These are phyloP conservation scores for Hippocampus comes DNA, from an alignment of 2,113 vertebrate genomes.

Conservation along the genomic window DNA sequence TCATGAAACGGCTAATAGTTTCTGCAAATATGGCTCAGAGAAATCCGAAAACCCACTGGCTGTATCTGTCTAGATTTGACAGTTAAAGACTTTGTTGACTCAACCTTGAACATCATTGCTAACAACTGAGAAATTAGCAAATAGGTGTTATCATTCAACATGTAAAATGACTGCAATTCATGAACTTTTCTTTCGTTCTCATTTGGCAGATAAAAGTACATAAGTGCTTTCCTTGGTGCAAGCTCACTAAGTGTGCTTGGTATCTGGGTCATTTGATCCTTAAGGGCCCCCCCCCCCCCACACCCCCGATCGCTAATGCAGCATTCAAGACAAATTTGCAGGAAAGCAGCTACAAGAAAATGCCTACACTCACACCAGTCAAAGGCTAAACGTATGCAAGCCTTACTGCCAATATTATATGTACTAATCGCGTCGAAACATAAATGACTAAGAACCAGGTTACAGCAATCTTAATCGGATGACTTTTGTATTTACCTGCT, in stretches of 20 bases:
- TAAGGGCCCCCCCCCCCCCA: conserved; percentile 36
- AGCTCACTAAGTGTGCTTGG: conserved; percentile 38
- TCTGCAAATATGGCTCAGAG: not conserved
- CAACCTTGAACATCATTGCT: not conserved
- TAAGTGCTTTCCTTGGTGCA: conserved; percentile 25
- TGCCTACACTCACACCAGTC: conserved; percentile 2
- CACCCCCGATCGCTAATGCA: conserved; percentile 56
- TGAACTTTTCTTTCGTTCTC: not conserved
- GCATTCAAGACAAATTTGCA: conserved; percentile 24
- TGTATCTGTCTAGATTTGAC: not conserved
- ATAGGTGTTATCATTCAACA: not conserved
- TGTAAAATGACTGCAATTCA: not conserved
- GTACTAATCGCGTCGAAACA: not conserved
- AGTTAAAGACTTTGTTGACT: not conserved
- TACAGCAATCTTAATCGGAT: too few relatives aligned
- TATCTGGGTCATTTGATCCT: conserved; percentile 55
- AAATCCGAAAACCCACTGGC: not conserved
- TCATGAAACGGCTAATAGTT: not conserved
- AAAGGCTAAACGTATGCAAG: not conserved
- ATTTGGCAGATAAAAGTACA: conserved; percentile 22
- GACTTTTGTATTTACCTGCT: too few relatives aligned
- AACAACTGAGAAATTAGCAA: not conserved
- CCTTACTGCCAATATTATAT: not conserved
- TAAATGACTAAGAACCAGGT: too few relatives aligned
- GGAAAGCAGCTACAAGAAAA: not conserved